Percentiles rank a stretch among this genome's conserved stretches.
Conservation (phyloP, 2,113 vertebrate species). For the Gymnocephalus cernua region DNA sequence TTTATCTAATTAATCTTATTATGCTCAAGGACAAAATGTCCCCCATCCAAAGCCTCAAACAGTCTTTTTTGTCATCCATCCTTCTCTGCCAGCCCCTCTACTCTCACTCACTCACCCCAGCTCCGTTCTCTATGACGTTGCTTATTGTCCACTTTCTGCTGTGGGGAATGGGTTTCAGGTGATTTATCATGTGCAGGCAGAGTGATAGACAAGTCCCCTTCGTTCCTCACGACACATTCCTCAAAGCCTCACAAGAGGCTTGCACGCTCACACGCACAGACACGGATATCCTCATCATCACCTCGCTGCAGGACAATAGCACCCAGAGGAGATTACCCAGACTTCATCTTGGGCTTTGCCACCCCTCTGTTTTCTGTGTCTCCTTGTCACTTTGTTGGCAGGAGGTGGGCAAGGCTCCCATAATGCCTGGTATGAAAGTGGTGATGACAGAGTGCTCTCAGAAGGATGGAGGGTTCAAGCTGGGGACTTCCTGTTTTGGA, state of each 20-base stretch:
- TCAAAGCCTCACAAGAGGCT: conserved; percentile 9
- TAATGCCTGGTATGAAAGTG: conserved; percentile 36
- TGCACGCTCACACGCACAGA: background rate
- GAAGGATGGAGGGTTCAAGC: conserved; percentile 28
- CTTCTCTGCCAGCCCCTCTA: background rate
- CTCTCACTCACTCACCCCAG: conserved; percentile 7
- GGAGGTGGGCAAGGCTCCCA: conserved; percentile 54
- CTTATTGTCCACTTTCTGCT: conserved; percentile 48
- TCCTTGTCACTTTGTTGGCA: conserved; percentile 46
- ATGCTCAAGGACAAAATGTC: background rate
- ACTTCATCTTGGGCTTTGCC: conserved; percentile 42
- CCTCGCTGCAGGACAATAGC: conserved; percentile 61
- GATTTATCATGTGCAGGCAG: conserved; percentile 55
- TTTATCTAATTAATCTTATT: conserved; percentile 26
- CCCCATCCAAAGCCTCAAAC: background rate
- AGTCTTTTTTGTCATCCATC: conserved; percentile 5
- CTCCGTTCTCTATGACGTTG: conserved; percentile 33
- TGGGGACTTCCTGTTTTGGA: conserved; percentile 71
- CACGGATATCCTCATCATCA: conserved; percentile 56
- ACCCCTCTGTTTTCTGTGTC: conserved; percentile 16
- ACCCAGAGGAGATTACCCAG: conserved; percentile 61
- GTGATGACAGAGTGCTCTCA: conserved; percentile 59
- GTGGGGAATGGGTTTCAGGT: conserved; percentile 53
- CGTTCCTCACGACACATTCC: conserved; percentile 30
- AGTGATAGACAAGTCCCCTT: conserved; percentile 42